Conservation (phyloP, 2,888 invertebrate species). For the Pachycephus smyrnensis region DNA sequence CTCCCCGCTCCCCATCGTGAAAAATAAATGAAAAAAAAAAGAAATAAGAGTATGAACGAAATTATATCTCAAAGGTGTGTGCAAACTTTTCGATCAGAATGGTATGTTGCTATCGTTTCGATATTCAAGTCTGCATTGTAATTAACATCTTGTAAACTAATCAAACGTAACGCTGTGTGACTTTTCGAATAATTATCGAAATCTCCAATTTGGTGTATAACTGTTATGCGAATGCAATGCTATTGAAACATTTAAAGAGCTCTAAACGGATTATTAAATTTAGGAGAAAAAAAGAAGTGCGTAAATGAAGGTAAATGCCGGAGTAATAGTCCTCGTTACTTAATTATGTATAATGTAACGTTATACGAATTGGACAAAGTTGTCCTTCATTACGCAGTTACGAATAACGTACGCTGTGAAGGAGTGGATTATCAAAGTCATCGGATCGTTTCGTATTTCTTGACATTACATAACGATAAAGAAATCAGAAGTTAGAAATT, state of each 20-base stretch:
- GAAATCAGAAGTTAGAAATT: not conserved
- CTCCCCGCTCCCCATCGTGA: not conserved
- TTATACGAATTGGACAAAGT: not conserved
- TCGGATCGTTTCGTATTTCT: not conserved
- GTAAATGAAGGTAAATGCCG: not conserved
- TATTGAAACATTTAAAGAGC: not conserved
- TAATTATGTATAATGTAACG: not conserved
- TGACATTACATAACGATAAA: not conserved
- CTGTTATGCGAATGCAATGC: not conserved
- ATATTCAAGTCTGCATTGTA: not conserved
- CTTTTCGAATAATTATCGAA: not conserved
- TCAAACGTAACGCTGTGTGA: not conserved
- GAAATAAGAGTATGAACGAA: not conserved
- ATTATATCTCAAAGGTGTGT: not conserved
- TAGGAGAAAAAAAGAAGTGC: not conserved
- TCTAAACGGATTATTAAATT: not conserved
- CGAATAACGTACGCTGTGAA: not conserved
- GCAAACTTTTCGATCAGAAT: not conserved
- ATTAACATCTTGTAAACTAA: not conserved
- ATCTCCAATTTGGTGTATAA: not conserved
- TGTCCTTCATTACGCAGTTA: not conserved
- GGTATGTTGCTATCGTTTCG: not conserved
- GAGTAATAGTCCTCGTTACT: not conserved
- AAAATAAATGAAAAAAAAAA: not conserved
- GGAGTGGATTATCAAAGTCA: not conserved